A percentile compares a stretch with the other conserved stretches of the same genome.
Evolutionary conservation across 2,888 invertebrate species (phyloP).

Genomic region (Trichacis sp.): DNA sequence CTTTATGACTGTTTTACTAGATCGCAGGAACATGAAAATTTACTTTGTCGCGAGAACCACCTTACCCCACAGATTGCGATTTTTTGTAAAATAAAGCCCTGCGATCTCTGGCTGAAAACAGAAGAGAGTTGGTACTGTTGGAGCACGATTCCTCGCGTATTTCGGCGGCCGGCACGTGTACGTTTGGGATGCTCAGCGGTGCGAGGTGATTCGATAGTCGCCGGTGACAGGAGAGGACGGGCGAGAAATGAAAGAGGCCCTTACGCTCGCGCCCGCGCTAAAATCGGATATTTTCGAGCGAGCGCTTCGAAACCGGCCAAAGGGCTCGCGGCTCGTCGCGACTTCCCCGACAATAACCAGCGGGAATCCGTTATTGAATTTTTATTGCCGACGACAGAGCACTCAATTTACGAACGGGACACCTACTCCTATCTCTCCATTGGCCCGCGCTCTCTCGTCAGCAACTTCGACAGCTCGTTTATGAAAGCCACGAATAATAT

Average conservation of each 20-base stretch:
- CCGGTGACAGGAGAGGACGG: constrained; percentile 20
- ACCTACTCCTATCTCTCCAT: constrained; percentile 24
- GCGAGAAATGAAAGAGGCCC: constrained; percentile 38
- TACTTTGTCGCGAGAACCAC: too few species aligned
- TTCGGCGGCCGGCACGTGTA: constrained; percentile 26
- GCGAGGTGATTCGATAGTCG: constrained; percentile 33
- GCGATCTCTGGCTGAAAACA: too few species aligned
- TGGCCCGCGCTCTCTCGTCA: constrained; percentile 31
- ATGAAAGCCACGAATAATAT: constrained; percentile 23
- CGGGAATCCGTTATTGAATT: constrained; percentile 60
- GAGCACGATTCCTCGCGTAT: constrained; percentile 18
- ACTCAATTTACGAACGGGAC: constrained; percentile 57
- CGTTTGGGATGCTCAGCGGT: constrained; percentile 30
- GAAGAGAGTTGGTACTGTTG: too few species aligned
- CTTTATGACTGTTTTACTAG: too few species aligned
- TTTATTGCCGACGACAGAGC: constrained; percentile 58
- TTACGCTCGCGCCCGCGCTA: constrained; percentile 46
- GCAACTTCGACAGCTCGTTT: constrained; percentile 53
- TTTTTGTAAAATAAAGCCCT: too few species aligned
- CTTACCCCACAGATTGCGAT: too few species aligned
- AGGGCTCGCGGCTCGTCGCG: constrained; percentile 35
- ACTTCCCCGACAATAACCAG: constrained; percentile 57
- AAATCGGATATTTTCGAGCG: constrained; percentile 58
- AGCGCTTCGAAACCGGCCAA: constrained; percentile 47
- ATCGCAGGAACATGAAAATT: too few species aligned